These are phyloP conservation scores for Tribolium freemani DNA, from an alignment of 2,888 invertebrate genomes.

Conservation along the genomic window DNA sequence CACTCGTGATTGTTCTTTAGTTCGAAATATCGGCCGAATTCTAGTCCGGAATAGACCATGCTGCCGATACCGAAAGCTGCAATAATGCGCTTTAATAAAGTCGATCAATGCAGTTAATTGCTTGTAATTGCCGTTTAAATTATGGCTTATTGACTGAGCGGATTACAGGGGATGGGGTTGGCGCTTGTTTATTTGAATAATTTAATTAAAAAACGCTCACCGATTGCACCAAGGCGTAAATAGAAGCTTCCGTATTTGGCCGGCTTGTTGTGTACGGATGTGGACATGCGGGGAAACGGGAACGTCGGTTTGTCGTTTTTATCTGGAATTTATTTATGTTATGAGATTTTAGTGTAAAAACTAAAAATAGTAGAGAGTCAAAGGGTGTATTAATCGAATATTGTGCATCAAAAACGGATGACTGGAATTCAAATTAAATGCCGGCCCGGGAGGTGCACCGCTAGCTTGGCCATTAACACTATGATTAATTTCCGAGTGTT, in stretches of 20 bases:
- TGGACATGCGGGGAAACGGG: slow-evolving; percentile 7
- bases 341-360: not conserved
- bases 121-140: slow-evolving; percentile 79
- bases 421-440: too few relatives aligned
- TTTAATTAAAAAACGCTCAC: slow-evolving; percentile 65
- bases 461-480: too few relatives aligned
- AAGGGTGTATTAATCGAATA: not conserved
- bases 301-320: slow-evolving; percentile 21
- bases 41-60: slow-evolving; percentile 97
- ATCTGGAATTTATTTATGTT: slow-evolving; percentile 2
- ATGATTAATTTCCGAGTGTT: too few relatives aligned
- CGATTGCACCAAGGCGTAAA: slow-evolving; percentile 86
- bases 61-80: slow-evolving; percentile 96
- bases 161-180: slow-evolving; percentile 11
- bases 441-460: too few relatives aligned
- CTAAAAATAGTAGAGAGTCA: not conserved
- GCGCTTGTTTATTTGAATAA: slow-evolving; percentile 36
- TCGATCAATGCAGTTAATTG: slow-evolving; percentile 67
- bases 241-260: slow-evolving; percentile 85
- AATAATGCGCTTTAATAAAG: slow-evolving; percentile 41
- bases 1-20: slow-evolving; percentile 78
- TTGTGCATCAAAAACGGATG: not conserved
- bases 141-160: slow-evolving; percentile 49
- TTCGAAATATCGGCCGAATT: slow-evolving; percentile 97
- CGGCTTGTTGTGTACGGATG: slow-evolving; percentile 25